These are phyloP conservation scores for Perizoma affinitatum DNA, from an alignment of 2,888 invertebrate species.

Conservation along the genomic window DNA sequence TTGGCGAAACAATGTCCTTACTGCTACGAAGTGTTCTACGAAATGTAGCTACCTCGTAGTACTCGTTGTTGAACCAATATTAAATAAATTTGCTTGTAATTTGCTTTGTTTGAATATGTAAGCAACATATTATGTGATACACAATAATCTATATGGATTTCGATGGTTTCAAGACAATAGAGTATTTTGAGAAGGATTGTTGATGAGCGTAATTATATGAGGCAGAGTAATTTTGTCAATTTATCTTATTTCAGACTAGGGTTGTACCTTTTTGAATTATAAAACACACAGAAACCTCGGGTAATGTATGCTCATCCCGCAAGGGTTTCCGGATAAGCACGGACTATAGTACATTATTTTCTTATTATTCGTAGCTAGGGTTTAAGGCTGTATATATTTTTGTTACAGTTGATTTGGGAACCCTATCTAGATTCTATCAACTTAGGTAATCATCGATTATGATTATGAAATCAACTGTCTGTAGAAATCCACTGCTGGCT, in stretches of 20 bases:
- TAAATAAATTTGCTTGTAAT: no score
- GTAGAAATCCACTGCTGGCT: no score
- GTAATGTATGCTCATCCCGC: slow-evolving; percentile 28
- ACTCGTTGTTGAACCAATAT: background rate
- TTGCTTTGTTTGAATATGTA: no score
- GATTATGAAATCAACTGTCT: no score
- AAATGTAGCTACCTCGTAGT: slow-evolving; percentile 9
- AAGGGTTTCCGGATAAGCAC: slow-evolving; percentile 23
- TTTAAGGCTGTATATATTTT: no score
- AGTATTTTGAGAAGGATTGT: background rate
- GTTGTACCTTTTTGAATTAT: slow-evolving; percentile 13
- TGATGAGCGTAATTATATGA: slow-evolving; percentile 8
- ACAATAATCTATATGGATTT: no score
- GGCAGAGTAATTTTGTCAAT: slow-evolving; percentile 7
- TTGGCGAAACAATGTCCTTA: slow-evolving; percentile 65
- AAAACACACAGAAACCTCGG: slow-evolving; percentile 20
- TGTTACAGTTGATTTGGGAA: no score
- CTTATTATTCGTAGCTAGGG: no score
- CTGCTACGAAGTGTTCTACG: slow-evolving; percentile 13
- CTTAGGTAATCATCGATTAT: no score
- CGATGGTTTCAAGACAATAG: no score
- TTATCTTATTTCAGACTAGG: slow-evolving; percentile 14
- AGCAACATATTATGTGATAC: no score
- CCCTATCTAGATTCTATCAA: no score
- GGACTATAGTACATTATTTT: slow-evolving; percentile 27